phyloP scores from a whole-genome alignment of 2,888 invertebrate genomes.

The Ashinkailepas kermadecensis region DNA sequence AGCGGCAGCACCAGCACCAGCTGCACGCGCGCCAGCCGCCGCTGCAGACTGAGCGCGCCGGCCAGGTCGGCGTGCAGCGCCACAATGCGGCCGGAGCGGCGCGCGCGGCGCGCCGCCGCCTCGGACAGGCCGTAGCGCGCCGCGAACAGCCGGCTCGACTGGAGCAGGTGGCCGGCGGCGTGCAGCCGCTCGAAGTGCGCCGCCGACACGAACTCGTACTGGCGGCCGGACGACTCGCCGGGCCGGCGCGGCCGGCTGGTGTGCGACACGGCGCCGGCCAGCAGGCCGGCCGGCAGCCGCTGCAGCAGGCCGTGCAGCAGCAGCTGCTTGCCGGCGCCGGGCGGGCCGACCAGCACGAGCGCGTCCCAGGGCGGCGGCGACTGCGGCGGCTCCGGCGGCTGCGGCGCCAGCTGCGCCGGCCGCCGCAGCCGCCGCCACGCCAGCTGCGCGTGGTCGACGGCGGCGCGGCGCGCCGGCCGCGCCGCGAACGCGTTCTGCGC shows the following conservation, averaged over 20 bases:
- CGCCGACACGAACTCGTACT: not conserved
- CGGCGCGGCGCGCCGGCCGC: slow-evolving; percentile 15
- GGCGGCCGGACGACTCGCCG: not conserved
- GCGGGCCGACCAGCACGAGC: slow-evolving; percentile 18
- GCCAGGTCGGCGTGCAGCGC: slow-evolving; percentile 1
- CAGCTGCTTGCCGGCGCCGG: slow-evolving; percentile 14
- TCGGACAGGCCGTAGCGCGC: not conserved
- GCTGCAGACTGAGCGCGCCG: slow-evolving; percentile 5
- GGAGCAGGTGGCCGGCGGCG: not conserved
- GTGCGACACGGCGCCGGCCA: not conserved
- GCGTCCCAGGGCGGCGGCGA: slow-evolving; percentile 10
- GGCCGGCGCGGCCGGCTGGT: slow-evolving; percentile 13
- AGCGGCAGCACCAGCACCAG: slow-evolving; percentile 2
- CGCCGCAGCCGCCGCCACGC: not conserved
- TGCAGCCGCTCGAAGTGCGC: not conserved
- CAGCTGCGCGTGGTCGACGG: slow-evolving; percentile 6
- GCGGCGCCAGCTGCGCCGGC: slow-evolving; percentile 7
- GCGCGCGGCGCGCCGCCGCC: not conserved
- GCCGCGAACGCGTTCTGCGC: not conserved
- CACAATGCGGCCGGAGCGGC: not conserved
- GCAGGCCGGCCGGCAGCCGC: not conserved
- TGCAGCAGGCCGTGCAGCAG: not conserved
- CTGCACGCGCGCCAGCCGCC: not conserved
- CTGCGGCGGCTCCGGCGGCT: not conserved
- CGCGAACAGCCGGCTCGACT: not conserved